Conservation (phyloP, 2,113 vertebrate genomes). For the Lepisosteus oculatus region DNA sequence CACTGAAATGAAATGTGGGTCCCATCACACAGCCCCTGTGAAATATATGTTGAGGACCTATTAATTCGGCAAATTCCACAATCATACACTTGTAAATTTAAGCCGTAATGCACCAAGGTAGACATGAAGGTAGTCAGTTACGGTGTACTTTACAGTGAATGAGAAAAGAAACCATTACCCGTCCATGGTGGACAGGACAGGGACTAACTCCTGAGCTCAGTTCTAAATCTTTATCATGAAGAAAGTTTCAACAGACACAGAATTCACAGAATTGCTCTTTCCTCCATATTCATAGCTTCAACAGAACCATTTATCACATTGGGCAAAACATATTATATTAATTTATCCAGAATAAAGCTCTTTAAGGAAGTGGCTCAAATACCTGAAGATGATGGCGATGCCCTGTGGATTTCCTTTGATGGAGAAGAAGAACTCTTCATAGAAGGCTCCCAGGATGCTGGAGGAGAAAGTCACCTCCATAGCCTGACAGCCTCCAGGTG, state of each 20-base stretch:
- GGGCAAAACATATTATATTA: too few species aligned
- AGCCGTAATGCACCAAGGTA: neutral
- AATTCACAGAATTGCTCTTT: too few species aligned
- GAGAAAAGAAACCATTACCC: neutral
- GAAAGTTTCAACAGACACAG: conserved; percentile 14
- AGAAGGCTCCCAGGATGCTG: conserved; percentile 65
- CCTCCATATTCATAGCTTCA: too few species aligned
- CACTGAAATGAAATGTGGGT: conserved; percentile 72
- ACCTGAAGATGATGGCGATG: conserved; percentile 73
- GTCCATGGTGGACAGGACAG: conserved; percentile 25
- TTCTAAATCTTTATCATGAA: conserved; percentile 27
- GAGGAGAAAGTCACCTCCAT: conserved; percentile 71
- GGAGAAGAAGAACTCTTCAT: conserved; percentile 68
- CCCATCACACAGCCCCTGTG: conserved; percentile 74
- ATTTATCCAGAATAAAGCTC: too few species aligned
- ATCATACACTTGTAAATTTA: accelerated
- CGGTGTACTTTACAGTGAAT: too few species aligned
- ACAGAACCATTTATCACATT: too few species aligned
- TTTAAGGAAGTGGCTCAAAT: conserved; percentile 17
- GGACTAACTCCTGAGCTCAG: conserved; percentile 20
- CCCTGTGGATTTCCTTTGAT: conserved; percentile 61
- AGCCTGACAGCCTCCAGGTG: conserved; percentile 52
- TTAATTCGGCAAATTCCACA: neutral
- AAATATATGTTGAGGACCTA: conserved; percentile 17
- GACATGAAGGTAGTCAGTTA: neutral